Evolutionary conservation across 2,113 vertebrate genomes (phyloP).

Genomic region (Lagopus muta): DNA sequence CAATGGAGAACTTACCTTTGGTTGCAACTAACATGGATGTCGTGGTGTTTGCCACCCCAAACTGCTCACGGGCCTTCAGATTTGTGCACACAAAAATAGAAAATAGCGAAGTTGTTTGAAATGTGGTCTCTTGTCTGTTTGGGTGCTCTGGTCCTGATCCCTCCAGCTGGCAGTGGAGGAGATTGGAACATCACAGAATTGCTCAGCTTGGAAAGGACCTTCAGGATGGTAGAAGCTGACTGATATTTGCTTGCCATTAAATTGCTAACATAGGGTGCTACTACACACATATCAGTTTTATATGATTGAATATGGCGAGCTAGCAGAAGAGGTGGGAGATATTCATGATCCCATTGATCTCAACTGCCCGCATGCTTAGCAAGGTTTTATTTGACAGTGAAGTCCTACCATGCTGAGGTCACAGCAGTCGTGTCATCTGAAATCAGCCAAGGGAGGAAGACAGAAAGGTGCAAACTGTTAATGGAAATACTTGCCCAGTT

Average conservation of each 20-base stretch:
- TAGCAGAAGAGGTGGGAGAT: not conserved
- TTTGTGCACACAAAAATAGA: not conserved
- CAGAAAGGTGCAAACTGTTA: not conserved
- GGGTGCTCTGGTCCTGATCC: not conserved
- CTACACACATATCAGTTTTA: not conserved
- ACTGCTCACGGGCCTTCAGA: not conserved
- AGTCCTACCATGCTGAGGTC: not conserved
- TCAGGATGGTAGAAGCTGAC: not conserved
- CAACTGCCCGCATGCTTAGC: not conserved
- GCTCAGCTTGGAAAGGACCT: too few species aligned
- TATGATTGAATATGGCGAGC: not conserved
- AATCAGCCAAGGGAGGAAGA: not conserved
- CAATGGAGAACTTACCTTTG: not conserved
- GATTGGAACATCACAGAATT: too few species aligned
- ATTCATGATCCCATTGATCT: not conserved
- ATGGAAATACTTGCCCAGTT: not conserved
- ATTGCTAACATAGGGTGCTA: not conserved
- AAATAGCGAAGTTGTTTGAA: not conserved
- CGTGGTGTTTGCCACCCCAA: not conserved
- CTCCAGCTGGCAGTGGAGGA: not conserved
- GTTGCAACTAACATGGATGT: not conserved
- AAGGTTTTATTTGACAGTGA: not conserved
- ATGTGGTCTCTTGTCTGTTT: accelerated
- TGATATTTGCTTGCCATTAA: not conserved
- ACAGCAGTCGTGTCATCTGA: not conserved